A percentile compares a stretch with the other conserved stretches of the same genome.
phyloP scores from a whole-genome alignment of 2,888 invertebrate species.

The Tachina lurida region DNA sequence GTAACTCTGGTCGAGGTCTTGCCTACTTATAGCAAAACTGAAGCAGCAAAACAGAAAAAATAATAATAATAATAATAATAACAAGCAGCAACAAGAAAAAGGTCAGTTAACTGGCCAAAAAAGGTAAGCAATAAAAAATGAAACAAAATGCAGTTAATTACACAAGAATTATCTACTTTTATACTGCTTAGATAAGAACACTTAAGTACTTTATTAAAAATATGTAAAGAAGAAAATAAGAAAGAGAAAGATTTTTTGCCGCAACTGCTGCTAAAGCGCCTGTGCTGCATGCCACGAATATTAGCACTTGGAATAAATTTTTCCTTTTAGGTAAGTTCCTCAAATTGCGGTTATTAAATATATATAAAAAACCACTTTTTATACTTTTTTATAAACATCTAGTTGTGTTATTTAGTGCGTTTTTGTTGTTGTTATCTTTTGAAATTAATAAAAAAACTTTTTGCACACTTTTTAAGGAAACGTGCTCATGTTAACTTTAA shows the following conservation, averaged over 20 bases:
- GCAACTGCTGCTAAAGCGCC: background rate
- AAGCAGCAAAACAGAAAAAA: background rate
- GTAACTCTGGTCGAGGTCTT: conserved; percentile 26
- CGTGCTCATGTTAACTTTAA: too few relatives aligned
- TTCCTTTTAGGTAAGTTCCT: too few relatives aligned
- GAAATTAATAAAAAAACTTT: too few relatives aligned
- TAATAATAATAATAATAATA: too few relatives aligned
- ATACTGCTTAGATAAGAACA: conserved; percentile 67
- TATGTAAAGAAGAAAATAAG: conserved; percentile 1
- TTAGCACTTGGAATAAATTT: too few relatives aligned
- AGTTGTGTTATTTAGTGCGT: too few relatives aligned
- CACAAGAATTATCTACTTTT: conserved; percentile 58
- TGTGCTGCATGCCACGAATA: too few relatives aligned
- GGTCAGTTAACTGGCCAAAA: conserved; percentile 43
- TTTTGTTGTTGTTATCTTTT: too few relatives aligned
- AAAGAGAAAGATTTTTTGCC: background rate
- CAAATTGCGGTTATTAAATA: too few relatives aligned
- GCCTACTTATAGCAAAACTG: conserved; percentile 1
- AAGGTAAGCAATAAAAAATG: conserved; percentile 43
- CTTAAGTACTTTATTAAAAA: conserved; percentile 58
- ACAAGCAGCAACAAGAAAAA: conserved; percentile 31
- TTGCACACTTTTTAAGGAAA: too few relatives aligned
- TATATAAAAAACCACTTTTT: too few relatives aligned
- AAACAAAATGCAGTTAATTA: conserved; percentile 65
- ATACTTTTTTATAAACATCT: too few relatives aligned